Evolutionary conservation across 2,797 vertebrate species (phyloP).

Genomic region (Florisuga fusca): DNA sequence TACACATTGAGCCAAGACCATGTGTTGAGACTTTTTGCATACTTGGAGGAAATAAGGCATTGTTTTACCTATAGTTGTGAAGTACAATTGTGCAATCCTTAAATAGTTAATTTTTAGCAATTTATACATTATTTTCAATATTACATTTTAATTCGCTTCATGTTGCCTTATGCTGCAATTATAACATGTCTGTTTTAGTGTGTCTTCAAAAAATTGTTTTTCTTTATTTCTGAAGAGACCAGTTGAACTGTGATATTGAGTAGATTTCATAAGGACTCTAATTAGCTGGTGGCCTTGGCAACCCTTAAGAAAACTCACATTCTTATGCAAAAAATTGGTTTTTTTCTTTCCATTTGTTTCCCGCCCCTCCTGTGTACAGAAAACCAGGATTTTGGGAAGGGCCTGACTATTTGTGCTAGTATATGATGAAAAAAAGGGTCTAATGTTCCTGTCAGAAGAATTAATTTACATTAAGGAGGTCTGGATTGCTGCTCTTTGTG

Average conservation of each 20-base stretch:
- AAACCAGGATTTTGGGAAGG: not conserved
- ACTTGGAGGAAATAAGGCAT: not conserved
- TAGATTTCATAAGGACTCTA: not conserved
- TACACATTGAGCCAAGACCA: not conserved
- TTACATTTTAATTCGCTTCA: not conserved
- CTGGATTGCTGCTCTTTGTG: not conserved
- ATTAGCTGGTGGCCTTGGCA: not conserved
- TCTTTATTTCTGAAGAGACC: not conserved
- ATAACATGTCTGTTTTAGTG: not conserved
- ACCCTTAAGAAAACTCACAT: not conserved
- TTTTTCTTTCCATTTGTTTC: not conserved
- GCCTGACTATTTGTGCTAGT: not conserved
- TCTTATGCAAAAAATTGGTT: not conserved
- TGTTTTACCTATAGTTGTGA: not conserved
- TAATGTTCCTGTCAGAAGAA: not conserved
- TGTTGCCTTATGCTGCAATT: not conserved
- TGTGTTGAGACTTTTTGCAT: not conserved
- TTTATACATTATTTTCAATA: not conserved
- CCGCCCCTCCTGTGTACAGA: not conserved
- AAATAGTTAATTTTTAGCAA: not conserved
- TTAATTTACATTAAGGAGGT: not conserved
- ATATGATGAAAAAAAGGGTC: not conserved
- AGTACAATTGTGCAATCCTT: not conserved
- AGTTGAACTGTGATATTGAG: not conserved
- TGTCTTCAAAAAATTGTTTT: not conserved